phyloP scores from a whole-genome alignment of 2,888 invertebrate genomes.

The Argyresthia goedartella region DNA sequence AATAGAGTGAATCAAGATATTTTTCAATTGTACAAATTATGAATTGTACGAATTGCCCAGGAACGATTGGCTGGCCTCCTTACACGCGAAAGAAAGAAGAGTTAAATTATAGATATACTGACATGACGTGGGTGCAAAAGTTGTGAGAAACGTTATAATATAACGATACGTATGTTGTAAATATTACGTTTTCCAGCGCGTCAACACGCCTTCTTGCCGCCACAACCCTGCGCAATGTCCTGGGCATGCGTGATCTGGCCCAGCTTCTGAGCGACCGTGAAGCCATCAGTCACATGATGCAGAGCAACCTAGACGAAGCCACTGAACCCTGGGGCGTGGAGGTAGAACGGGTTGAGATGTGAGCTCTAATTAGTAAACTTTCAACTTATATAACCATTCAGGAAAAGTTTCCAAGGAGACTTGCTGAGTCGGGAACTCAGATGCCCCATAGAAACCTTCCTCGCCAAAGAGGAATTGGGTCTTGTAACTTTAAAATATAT shows the following conservation, averaged over 20 bases:
- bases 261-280: constrained; percentile 94
- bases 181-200: constrained; percentile 68
- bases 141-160: background rate
- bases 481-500: too few species aligned
- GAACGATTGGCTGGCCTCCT: too few species aligned
- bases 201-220: constrained; percentile 87
- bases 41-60: too few species aligned
- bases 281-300: constrained; percentile 92
- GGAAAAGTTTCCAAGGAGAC: too few species aligned
- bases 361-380: constrained; percentile 31
- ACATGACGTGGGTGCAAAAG: background rate
- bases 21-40: too few species aligned
- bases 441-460: too few species aligned
- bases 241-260: constrained; percentile 92
- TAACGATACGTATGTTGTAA: background rate
- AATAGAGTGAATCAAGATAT: too few species aligned
- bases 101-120: too few species aligned
- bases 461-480: too few species aligned
- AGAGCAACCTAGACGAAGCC: constrained; percentile 85
- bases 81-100: too few species aligned
- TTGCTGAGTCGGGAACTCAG: too few species aligned
- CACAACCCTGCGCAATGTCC: constrained; percentile 88
- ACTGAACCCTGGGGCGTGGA: constrained; percentile 95
- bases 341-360: constrained; percentile 96
- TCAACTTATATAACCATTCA: too few species aligned